These are phyloP conservation scores for Spodoptera frugiperda DNA, from an alignment of 1,140 invertebrate genomes.

Conservation along the genomic window DNA sequence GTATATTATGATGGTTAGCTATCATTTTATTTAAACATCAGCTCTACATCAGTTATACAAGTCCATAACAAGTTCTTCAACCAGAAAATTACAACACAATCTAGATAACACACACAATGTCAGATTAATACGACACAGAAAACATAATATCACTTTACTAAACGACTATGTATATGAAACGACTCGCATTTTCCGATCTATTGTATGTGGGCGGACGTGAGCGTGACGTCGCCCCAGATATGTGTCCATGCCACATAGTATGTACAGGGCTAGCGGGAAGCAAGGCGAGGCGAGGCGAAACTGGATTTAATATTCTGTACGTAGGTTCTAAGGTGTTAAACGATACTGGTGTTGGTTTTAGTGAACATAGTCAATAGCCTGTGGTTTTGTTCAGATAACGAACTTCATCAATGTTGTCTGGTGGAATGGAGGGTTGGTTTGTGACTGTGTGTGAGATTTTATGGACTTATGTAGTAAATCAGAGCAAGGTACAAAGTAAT, in stretches of 20 bases:
- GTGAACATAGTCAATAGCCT: not conserved
- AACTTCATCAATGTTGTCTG: too few species aligned
- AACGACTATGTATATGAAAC: conserved; percentile 33
- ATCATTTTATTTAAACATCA: too few species aligned
- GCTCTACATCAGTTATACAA: too few species aligned
- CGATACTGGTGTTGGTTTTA: not conserved
- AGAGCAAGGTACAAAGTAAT: too few species aligned
- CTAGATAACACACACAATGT: not conserved
- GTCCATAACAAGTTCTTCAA: too few species aligned
- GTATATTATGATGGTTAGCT: too few species aligned
- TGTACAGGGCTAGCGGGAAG: conserved; percentile 22
- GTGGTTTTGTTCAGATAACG: not conserved
- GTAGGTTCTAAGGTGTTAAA: not conserved
- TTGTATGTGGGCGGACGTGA: conserved; percentile 28
- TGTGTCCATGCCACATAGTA: conserved; percentile 6
- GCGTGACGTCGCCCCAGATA: conserved; percentile 45
- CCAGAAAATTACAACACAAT: not conserved
- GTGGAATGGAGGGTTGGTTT: too few species aligned
- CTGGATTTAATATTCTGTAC: conserved; percentile 25
- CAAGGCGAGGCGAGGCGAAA: too few species aligned
- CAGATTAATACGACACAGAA: conserved; percentile 14
- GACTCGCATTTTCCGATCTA: conserved; percentile 50
- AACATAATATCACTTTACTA: conserved; percentile 20
- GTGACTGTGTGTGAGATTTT: too few species aligned
- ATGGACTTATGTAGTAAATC: too few species aligned